Percentiles rank a stretch among this genome's conserved stretches.
Conservation (phyloP, 1,140 invertebrate genomes). For the Sipha flava region DNA sequence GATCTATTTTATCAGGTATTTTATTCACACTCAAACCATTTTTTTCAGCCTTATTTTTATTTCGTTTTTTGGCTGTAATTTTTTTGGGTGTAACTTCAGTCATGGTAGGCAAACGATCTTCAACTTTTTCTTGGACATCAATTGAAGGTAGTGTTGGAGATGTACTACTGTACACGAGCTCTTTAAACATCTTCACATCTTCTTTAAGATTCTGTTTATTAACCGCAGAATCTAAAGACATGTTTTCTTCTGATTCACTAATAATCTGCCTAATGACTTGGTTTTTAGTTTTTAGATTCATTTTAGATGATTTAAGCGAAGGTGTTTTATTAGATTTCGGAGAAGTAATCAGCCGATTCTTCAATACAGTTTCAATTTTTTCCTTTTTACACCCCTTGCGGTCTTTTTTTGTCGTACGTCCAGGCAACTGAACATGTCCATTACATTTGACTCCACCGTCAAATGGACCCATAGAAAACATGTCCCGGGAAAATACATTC, state of each 20-base stretch:
- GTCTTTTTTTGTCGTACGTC: conserved; percentile 49
- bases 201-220: not conserved
- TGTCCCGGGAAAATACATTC: conserved; percentile 39
- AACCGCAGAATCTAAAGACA: not conserved
- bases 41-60: conserved; percentile 3
- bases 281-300: conserved; percentile 8
- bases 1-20: conserved; percentile 7
- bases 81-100: not conserved
- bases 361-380: conserved; percentile 42
- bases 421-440: conserved; percentile 47
- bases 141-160: not conserved
- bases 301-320: conserved; percentile 13
- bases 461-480: conserved; percentile 36
- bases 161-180: not conserved
- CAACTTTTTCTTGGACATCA: not conserved
- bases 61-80: not conserved
- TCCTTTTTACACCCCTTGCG: conserved; percentile 47
- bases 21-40: not conserved
- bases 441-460: conserved; percentile 49
- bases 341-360: conserved; percentile 40
- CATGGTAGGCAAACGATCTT: not conserved
- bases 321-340: conserved; percentile 37
- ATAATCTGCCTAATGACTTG: conserved; percentile 36
- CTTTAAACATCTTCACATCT: not conserved
- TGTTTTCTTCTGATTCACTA: not conserved